Evolutionary conservation across 1,140 invertebrate species (phyloP).

Genomic region (Adoxophyes honmai): DNA sequence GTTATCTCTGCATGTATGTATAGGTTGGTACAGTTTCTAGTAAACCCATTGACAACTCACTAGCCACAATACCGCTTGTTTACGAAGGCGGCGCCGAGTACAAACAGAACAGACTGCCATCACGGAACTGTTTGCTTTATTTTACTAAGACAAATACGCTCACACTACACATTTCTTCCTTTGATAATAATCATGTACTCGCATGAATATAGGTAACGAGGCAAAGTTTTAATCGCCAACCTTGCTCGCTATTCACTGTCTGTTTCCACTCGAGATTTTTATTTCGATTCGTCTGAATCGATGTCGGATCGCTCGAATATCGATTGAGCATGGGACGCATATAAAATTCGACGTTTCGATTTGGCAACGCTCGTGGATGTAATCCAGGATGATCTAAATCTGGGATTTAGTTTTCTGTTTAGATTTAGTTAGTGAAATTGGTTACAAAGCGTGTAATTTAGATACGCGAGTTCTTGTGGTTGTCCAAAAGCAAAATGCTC

Average conservation of each 20-base stretch:
- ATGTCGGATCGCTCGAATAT: no score
- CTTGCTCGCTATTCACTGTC: background rate
- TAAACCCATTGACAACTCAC: no score
- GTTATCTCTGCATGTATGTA: no score
- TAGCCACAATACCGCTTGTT: no score
- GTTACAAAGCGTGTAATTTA: no score
- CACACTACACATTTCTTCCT: background rate
- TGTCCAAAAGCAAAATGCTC: no score
- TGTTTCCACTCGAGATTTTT: slow-evolving; percentile 8
- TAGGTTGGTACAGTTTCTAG: no score
- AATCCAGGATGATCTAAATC: slow-evolving; percentile 4
- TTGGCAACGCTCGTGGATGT: slow-evolving; percentile 1
- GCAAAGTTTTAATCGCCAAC: background rate
- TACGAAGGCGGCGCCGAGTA: background rate
- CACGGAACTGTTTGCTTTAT: background rate
- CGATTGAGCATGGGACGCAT: background rate
- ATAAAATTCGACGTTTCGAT: background rate
- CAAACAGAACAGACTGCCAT: background rate
- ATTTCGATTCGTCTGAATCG: background rate
- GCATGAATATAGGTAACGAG: slow-evolving; percentile 6
- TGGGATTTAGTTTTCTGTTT: background rate
- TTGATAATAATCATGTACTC: background rate
- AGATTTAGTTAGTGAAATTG: no score
- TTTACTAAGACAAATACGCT: background rate
- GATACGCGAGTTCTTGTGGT: no score